A percentile compares a stretch with the other conserved stretches of the same genome.
Conservation (phyloP, 2,113 vertebrate species). For the Atherinomorus stipes region DNA sequence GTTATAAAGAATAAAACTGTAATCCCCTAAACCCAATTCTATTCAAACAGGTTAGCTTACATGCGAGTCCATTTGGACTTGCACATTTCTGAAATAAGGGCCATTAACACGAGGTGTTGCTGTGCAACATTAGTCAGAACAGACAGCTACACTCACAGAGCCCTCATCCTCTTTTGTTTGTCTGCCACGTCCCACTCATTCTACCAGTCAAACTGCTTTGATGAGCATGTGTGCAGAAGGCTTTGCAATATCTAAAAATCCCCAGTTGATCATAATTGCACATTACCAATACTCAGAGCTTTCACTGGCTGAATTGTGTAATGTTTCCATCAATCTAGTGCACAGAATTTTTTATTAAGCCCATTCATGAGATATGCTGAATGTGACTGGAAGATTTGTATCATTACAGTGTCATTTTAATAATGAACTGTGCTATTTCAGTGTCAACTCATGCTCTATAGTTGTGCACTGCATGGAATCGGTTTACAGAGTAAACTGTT, state of each 20-base stretch:
- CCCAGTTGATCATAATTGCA: constrained; percentile 51
- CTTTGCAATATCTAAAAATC: constrained; percentile 56
- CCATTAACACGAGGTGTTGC: constrained; percentile 1
- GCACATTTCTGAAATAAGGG: constrained; percentile 10
- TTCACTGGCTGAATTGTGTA: constrained; percentile 29
- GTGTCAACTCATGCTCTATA: constrained; percentile 21
- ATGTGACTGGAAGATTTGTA: constrained; percentile 39
- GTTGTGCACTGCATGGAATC: constrained; percentile 11
- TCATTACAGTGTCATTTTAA: constrained; percentile 40
- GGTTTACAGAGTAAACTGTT: neutral
- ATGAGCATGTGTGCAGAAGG: constrained; percentile 45
- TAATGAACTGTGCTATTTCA: constrained; percentile 38
- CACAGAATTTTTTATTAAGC: neutral
- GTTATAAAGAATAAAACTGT: too few relatives aligned
- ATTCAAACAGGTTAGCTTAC: too few relatives aligned
- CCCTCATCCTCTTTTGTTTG: constrained; percentile 60
- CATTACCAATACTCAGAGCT: constrained; percentile 23
- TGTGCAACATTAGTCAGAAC: constrained; percentile 59
- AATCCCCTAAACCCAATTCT: too few relatives aligned
- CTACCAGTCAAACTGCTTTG: constrained; percentile 54
- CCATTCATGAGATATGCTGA: constrained; percentile 31
- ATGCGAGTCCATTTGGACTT: neutral
- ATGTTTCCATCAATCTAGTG: constrained; percentile 21
- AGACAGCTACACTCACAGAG: constrained; percentile 51
- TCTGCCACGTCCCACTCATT: constrained; percentile 66